A percentile compares a stretch with the other conserved stretches of the same genome.
These are phyloP conservation scores for Amorpha juglandis DNA, from an alignment of 2,888 invertebrate species.

Conservation along the genomic window DNA sequence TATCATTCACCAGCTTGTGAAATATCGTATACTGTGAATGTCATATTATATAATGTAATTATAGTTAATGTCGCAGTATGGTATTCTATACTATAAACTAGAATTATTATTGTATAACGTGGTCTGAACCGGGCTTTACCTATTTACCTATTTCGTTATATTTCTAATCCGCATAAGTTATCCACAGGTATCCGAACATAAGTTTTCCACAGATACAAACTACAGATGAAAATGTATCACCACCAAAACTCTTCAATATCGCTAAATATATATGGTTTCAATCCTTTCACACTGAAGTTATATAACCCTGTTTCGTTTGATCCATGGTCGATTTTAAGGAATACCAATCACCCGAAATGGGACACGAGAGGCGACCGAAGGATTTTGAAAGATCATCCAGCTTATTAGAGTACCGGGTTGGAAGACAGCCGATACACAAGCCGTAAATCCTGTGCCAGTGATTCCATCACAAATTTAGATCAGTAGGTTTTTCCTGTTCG, in stretches of 20 bases:
- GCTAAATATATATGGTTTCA: not conserved
- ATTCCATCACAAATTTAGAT: not conserved
- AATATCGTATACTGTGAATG: too few relatives aligned
- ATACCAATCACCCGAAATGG: not conserved
- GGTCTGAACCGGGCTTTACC: too few relatives aligned
- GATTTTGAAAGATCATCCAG: constrained; percentile 5
- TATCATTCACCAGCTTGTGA: too few relatives aligned
- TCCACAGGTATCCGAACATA: not conserved
- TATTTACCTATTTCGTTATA: constrained; percentile 38
- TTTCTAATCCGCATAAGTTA: not conserved
- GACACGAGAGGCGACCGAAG: not conserved
- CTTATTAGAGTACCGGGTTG: not conserved
- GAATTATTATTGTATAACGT: too few relatives aligned
- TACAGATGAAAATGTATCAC: constrained; percentile 22
- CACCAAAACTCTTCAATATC: constrained; percentile 12
- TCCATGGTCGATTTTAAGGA: not conserved
- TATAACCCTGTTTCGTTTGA: constrained; percentile 15
- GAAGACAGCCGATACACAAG: not conserved
- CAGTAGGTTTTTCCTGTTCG: not conserved
- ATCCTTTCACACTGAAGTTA: not conserved
- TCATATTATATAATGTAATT: too few relatives aligned
- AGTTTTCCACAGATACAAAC: not conserved
- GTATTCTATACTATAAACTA: too few relatives aligned
- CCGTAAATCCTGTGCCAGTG: not conserved
- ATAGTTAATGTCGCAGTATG: too few relatives aligned